phyloP scores from a whole-genome alignment of 2,113 vertebrate genomes.

The Prietella phreatophila region DNA sequence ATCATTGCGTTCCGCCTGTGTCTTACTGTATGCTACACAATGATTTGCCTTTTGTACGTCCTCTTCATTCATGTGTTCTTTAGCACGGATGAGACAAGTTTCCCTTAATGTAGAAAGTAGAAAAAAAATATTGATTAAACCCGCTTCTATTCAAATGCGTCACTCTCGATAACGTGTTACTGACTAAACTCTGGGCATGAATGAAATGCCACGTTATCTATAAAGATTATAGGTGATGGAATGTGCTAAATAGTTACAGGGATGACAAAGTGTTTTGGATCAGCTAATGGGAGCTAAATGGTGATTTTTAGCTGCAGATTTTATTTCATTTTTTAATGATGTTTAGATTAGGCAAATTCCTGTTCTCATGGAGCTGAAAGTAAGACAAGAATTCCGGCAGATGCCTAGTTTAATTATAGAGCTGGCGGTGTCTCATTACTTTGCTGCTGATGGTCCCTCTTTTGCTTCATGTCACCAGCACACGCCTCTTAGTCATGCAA shows the following conservation, averaged over 20 bases:
- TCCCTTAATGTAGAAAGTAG: neutral
- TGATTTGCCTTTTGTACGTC: neutral
- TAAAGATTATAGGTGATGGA: constrained; percentile 4
- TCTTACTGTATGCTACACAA: neutral
- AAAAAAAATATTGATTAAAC: constrained; percentile 25
- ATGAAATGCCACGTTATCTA: neutral
- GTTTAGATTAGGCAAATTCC: neutral
- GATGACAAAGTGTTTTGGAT: neutral
- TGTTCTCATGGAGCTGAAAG: constrained; percentile 20
- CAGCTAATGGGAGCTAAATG: neutral
- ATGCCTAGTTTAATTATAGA: constrained; percentile 48
- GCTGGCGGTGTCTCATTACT: constrained; percentile 36
- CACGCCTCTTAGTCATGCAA: constrained; percentile 34
- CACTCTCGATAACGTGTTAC: neutral
- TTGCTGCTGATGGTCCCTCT: constrained; percentile 23
- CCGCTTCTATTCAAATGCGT: constrained; percentile 30
- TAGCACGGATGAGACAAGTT: neutral
- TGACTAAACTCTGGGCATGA: neutral
- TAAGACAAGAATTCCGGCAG: constrained; percentile 30
- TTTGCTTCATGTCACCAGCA: constrained; percentile 18
- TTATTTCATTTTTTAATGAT: constrained; percentile 3
- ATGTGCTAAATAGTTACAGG: constrained; percentile 4
- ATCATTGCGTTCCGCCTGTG: neutral
- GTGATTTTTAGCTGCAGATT: neutral
- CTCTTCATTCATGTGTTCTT: constrained; percentile 20